These are phyloP conservation scores for Danio tinwini DNA, from an alignment of 2,797 vertebrate species.

Conservation along the genomic window DNA sequence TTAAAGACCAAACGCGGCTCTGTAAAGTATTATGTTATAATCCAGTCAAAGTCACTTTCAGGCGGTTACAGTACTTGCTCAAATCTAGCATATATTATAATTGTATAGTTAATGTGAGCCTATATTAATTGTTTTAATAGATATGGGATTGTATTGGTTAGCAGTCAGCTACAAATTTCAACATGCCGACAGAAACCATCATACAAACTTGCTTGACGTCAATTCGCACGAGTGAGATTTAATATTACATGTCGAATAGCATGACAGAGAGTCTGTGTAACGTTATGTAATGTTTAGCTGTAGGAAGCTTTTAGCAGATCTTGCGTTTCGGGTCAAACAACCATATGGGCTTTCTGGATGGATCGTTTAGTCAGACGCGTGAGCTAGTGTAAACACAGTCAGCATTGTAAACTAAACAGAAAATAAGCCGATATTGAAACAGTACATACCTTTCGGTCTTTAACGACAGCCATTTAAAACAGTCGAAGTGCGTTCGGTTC, in stretches of 20 bases:
- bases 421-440: neutral
- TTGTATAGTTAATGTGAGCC: neutral
- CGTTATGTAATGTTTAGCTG: neutral
- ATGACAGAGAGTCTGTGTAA: neutral
- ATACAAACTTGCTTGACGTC: neutral
- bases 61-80: neutral
- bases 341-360: slow-evolving; percentile 7
- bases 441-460: slow-evolving; percentile 8
- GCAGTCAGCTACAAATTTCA: neutral
- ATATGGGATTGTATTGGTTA: neutral
- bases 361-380: neutral
- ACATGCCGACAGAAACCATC: no score
- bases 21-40: neutral
- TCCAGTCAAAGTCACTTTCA: neutral
- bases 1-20: neutral
- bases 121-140: neutral
- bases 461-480: slow-evolving; percentile 20
- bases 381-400: slow-evolving; percentile 16
- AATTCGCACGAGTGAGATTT: neutral
- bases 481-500: neutral
- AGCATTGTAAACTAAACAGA: neutral
- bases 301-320: slow-evolving; percentile 7
- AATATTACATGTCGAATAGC: neutral
- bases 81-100: neutral
- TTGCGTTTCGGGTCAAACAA: neutral